Conservation (phyloP, 2,888 invertebrate genomes). For the Euclidia mi region DNA sequence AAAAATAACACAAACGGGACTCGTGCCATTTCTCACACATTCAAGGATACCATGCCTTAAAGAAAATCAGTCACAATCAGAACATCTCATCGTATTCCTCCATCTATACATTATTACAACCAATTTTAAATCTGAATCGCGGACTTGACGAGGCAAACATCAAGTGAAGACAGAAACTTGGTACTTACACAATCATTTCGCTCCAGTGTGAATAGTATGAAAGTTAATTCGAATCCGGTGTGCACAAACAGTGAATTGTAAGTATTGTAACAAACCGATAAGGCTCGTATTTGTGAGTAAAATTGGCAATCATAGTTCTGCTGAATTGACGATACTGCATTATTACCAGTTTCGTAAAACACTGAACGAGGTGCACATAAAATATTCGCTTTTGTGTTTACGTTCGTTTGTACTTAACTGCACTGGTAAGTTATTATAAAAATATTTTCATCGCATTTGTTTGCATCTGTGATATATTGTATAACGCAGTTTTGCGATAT, state of each 20-base stretch:
- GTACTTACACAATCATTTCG: conserved; percentile 78
- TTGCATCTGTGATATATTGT: too few species aligned
- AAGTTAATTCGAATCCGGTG: conserved; percentile 70
- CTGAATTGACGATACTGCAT: conserved; percentile 67
- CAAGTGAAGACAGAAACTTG: conserved; percentile 53
- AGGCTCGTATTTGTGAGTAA: conserved; percentile 76
- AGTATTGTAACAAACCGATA: conserved; percentile 76
- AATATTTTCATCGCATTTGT: too few species aligned
- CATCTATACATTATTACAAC: too few species aligned
- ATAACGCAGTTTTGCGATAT: too few species aligned
- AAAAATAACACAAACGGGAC: too few species aligned
- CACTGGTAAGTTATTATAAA: conserved; percentile 1
- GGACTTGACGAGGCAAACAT: conserved; percentile 36
- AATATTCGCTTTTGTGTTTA: conserved; percentile 29
- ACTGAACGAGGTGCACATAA: conserved; percentile 54
- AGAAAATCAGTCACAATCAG: too few species aligned
- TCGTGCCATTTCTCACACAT: too few species aligned
- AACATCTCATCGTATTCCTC: too few species aligned
- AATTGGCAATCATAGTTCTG: conserved; percentile 79
- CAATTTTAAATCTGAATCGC: too few species aligned
- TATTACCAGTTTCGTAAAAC: conserved; percentile 70
- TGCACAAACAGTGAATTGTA: conserved; percentile 76
- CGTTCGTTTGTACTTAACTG: conserved; percentile 13
- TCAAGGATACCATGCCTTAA: too few species aligned
- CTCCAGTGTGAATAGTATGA: conserved; percentile 72